Percentiles rank a stretch among this genome's conserved stretches.
Conservation (phyloP, 2,888 invertebrate species). For the Microctonus aethiopoides region DNA sequence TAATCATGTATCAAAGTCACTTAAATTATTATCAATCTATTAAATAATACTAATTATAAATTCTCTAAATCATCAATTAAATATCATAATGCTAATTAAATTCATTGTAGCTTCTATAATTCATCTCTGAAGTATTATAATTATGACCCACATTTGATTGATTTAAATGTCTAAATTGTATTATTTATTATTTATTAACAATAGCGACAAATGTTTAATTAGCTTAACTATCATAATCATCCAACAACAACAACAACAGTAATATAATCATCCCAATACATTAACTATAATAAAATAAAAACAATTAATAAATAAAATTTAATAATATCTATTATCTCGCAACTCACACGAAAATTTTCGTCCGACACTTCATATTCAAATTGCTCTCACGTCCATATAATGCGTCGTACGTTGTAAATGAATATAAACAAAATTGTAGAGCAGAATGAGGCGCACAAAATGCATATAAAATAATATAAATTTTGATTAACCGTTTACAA, state of each 20-base stretch:
- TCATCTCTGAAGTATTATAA: too few relatives aligned
- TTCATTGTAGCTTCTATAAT: too few relatives aligned
- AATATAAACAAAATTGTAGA: not conserved
- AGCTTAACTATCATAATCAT: not conserved
- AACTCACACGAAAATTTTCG: not conserved
- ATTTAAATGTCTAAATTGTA: not conserved
- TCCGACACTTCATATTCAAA: not conserved
- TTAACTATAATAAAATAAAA: not conserved
- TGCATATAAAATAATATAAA: not conserved
- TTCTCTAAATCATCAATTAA: too few relatives aligned
- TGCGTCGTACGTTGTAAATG: not conserved
- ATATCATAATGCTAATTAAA: too few relatives aligned
- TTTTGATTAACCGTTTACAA: not conserved
- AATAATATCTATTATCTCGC: too few relatives aligned
- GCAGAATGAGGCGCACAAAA: not conserved
- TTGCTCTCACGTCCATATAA: not conserved
- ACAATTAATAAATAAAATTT: not conserved
- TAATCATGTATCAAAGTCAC: constrained; percentile 50
- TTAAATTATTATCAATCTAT: too few relatives aligned
- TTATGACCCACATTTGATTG: too few relatives aligned
- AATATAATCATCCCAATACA: not conserved
- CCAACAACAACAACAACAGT: not conserved
- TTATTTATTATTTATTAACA: not conserved
- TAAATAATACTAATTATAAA: too few relatives aligned
- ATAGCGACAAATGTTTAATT: not conserved